Conservation (phyloP, 1,140 invertebrate species). For the Listronotus oregonensis region DNA sequence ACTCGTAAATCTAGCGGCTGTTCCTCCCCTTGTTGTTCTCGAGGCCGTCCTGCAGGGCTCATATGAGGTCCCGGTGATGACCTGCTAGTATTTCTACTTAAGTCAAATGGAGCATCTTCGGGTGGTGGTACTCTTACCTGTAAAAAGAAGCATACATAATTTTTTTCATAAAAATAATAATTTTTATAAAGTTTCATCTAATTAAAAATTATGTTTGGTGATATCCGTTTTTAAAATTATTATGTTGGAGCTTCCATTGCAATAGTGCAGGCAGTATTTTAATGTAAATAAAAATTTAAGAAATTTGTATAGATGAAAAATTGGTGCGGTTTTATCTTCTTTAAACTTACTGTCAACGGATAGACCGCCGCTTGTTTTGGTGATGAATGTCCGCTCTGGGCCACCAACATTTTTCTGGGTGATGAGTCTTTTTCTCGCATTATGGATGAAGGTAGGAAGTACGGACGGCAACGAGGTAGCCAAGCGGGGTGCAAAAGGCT, state of each 20-base stretch:
- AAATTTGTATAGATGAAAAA: no score
- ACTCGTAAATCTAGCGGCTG: slow-evolving; percentile 83
- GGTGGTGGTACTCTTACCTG: slow-evolving; percentile 59
- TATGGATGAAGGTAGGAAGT: slow-evolving; percentile 46
- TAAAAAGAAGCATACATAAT: background rate
- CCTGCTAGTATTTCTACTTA: slow-evolving; percentile 57
- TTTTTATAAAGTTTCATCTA: no score
- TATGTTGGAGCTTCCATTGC: no score
- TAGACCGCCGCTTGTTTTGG: slow-evolving; percentile 75
- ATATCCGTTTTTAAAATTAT: no score
- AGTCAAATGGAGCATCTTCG: slow-evolving; percentile 62
- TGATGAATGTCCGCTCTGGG: slow-evolving; percentile 63
- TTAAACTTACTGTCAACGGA: slow-evolving; percentile 59
- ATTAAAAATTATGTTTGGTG: no score
- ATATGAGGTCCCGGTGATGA: slow-evolving; percentile 58
- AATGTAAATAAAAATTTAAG: no score
- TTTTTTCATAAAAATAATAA: no score
- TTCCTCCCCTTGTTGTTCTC: slow-evolving; percentile 61
- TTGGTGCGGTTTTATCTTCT: no score
- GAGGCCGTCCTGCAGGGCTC: slow-evolving; percentile 60
- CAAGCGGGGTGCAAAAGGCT: slow-evolving; percentile 49
- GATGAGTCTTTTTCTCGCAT: slow-evolving; percentile 83
- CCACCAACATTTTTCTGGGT: slow-evolving; percentile 71
- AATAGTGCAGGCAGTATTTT: no score
- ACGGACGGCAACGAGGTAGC: slow-evolving; percentile 54